phyloP scores from a whole-genome alignment of 1,140 invertebrate species.

The Pollicipes pollicipes region DNA sequence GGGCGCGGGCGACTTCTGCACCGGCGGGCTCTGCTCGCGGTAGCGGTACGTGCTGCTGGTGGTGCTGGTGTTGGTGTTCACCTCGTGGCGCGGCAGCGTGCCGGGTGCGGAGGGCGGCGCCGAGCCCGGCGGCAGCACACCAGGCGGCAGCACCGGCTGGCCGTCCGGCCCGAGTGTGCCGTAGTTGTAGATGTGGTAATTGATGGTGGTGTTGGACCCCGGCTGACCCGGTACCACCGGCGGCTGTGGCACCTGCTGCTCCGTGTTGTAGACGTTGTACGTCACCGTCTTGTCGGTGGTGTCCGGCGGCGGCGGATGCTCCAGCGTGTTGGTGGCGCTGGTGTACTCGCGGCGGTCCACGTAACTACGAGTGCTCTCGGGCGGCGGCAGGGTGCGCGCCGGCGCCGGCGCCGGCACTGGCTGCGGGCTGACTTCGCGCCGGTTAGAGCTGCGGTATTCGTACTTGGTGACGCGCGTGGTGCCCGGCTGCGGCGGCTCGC shows the following conservation, averaged over 20 bases:
- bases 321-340: background rate
- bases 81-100: background rate
- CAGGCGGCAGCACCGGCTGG: background rate
- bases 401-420: background rate
- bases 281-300: background rate
- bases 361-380: background rate
- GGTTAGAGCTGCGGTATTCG: conserved; percentile 1
- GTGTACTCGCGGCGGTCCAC: background rate
- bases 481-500: background rate
- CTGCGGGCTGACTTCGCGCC: background rate
- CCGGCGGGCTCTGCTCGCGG: background rate
- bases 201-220: conserved; percentile 1
- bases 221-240: background rate
- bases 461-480: conserved; percentile 3
- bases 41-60: background rate
- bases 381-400: background rate
- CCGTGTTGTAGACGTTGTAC: background rate
- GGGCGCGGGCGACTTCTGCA: background rate
- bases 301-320: background rate
- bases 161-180: background rate
- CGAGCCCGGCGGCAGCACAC: background rate
- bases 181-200: conserved; percentile 7
- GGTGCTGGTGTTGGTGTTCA: background rate
- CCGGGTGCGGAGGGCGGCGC: too few relatives aligned
- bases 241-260: background rate